These are phyloP conservation scores for Rissa tridactyla DNA, from an alignment of 2,113 vertebrate genomes.

Conservation along the genomic window DNA sequence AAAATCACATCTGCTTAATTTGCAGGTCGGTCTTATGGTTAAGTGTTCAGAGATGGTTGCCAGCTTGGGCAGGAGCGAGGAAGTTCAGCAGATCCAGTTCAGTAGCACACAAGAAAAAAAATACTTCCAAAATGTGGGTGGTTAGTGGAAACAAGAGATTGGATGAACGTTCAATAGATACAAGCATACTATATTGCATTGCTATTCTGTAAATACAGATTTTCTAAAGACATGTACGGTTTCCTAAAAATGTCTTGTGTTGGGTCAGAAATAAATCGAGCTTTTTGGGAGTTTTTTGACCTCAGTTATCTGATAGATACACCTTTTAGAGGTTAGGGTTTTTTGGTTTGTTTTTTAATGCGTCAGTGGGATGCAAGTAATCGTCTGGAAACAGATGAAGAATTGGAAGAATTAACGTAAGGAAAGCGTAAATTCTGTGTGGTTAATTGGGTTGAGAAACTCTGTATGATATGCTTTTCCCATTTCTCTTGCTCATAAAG, in stretches of 20 bases:
- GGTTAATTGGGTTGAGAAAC: background rate
- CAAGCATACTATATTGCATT: fast-evolving
- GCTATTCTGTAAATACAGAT: fast-evolving
- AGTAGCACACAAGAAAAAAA: background rate
- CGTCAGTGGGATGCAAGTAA: background rate
- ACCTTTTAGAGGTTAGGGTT: background rate
- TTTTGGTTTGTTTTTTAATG: background rate
- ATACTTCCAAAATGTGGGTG: background rate
- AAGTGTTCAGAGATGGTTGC: background rate
- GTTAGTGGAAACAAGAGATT: background rate
- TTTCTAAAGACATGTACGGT: background rate
- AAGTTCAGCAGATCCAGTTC: background rate
- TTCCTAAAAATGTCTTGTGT: background rate
- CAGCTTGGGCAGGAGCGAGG: background rate
- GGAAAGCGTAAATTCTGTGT: background rate
- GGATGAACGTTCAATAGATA: background rate
- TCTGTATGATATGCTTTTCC: background rate
- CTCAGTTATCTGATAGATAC: background rate
- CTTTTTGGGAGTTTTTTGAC: background rate
- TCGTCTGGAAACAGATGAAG: background rate
- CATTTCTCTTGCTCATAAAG: background rate
- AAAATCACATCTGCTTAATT: background rate
- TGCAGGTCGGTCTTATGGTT: background rate
- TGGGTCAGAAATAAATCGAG: background rate
- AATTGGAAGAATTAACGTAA: background rate